A percentile compares a stretch with the other conserved stretches of the same genome.
Conservation (phyloP, 2,113 vertebrate genomes). For the Heterocephalus glaber region DNA sequence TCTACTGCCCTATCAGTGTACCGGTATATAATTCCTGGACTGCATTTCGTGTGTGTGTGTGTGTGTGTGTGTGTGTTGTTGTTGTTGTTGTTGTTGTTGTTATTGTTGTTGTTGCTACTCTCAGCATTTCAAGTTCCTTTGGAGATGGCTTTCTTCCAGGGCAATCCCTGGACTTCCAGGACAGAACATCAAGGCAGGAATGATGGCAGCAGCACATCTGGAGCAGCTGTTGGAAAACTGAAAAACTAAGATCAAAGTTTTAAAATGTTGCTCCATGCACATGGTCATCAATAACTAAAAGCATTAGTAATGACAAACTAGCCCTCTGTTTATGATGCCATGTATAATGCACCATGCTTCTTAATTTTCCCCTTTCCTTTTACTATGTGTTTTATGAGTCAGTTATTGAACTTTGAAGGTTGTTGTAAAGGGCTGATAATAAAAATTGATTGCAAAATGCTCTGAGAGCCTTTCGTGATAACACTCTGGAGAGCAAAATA, state of each 20-base stretch:
- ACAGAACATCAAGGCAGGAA: background rate
- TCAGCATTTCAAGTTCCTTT: conserved; percentile 12
- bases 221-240: background rate
- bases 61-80: background rate
- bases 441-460: conserved; percentile 65
- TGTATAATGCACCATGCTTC: background rate
- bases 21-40: background rate
- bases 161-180: background rate
- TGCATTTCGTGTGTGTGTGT: background rate
- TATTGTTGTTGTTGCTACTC: background rate
- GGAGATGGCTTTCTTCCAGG: background rate
- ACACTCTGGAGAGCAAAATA: background rate
- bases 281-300: background rate
- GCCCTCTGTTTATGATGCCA: background rate
- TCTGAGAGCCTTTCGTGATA: conserved; percentile 41
- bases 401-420: conserved; percentile 37
- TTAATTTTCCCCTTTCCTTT: conserved; percentile 39
- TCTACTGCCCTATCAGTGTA: background rate
- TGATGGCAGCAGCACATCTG: background rate
- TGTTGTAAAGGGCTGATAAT: conserved; percentile 55
- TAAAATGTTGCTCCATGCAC: background rate
- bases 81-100: background rate
- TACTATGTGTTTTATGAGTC: conserved; percentile 47
- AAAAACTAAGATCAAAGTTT: background rate
- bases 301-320: conserved; percentile 19